Conservation (phyloP, 2,888 invertebrate species). For the Lasioglossum leucozonium region DNA sequence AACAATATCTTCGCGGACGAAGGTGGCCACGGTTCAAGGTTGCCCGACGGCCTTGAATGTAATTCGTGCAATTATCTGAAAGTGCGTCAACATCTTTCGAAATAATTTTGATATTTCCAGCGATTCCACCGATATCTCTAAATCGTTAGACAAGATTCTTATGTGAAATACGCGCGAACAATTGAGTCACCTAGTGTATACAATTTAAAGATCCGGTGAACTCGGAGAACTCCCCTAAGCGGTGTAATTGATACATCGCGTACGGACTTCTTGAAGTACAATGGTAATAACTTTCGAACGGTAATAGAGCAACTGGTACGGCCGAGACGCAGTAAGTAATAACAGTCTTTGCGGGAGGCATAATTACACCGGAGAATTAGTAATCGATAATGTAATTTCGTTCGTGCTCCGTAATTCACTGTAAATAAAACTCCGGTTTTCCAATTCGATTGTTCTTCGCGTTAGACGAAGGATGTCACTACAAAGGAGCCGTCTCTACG, state of each 20-base stretch:
- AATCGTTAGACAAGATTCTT: no score
- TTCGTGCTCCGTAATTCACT: not conserved
- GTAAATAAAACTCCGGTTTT: slow-evolving; percentile 10
- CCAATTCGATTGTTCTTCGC: slow-evolving; percentile 22
- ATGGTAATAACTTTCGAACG: not conserved
- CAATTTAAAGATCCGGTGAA: no score
- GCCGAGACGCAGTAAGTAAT: not conserved
- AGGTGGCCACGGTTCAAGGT: slow-evolving; percentile 58
- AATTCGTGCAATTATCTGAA: slow-evolving; percentile 61
- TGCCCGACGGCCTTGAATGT: slow-evolving; percentile 46
- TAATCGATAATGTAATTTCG: slow-evolving; percentile 27
- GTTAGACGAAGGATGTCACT: not conserved
- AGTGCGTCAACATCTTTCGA: slow-evolving; percentile 52
- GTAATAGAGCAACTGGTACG: not conserved
- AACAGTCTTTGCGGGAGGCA: not conserved
- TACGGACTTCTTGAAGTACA: not conserved
- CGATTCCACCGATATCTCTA: no score
- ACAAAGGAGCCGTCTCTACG: not conserved
- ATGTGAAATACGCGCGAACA: no score
- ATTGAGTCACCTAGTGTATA: no score
- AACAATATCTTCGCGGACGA: slow-evolving; percentile 35
- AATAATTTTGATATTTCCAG: slow-evolving; percentile 33
- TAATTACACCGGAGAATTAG: slow-evolving; percentile 6
- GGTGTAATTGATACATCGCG: not conserved
- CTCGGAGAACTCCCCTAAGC: not conserved